A percentile compares a stretch with the other conserved stretches of the same genome.
Conservation (phyloP, 2,888 invertebrate species). For the Cybosia mesomella region DNA sequence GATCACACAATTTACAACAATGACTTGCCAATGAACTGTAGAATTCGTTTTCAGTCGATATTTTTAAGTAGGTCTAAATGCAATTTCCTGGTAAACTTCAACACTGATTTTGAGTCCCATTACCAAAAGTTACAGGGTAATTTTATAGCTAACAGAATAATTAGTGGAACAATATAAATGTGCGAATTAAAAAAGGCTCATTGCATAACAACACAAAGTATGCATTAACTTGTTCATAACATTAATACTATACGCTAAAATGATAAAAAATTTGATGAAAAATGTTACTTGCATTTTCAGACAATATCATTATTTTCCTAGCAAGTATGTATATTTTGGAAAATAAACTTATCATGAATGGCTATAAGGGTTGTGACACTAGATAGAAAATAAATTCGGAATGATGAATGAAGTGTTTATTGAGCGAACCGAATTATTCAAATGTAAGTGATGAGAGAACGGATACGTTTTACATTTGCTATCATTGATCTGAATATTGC, state of each 20-base stretch:
- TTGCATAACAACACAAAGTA: neutral
- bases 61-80: neutral
- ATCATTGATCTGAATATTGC: slow-evolving; percentile 44
- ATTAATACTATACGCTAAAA: neutral
- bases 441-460: slow-evolving; percentile 28
- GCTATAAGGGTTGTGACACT: slow-evolving; percentile 52
- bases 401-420: slow-evolving; percentile 27
- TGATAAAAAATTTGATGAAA: slow-evolving; percentile 7
- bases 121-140: slow-evolving; percentile 21
- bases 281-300: neutral
- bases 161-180: slow-evolving; percentile 5
- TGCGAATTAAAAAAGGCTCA: neutral
- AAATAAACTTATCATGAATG: slow-evolving; percentile 30
- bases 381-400: slow-evolving; percentile 42
- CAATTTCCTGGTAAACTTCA: neutral
- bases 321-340: neutral
- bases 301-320: neutral
- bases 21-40: neutral
- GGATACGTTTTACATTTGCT: slow-evolving; percentile 22
- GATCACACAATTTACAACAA: neutral
- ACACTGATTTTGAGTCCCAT: neutral
- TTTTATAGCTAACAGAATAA: slow-evolving; percentile 13
- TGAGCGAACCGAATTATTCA: slow-evolving; percentile 46
- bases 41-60: neutral
- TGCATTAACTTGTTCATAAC: neutral